Evolutionary conservation across 2,797 vertebrate species (phyloP), one percentile per base, ranked within the genome.

Genomic region (Mus minutoides): DNA sequence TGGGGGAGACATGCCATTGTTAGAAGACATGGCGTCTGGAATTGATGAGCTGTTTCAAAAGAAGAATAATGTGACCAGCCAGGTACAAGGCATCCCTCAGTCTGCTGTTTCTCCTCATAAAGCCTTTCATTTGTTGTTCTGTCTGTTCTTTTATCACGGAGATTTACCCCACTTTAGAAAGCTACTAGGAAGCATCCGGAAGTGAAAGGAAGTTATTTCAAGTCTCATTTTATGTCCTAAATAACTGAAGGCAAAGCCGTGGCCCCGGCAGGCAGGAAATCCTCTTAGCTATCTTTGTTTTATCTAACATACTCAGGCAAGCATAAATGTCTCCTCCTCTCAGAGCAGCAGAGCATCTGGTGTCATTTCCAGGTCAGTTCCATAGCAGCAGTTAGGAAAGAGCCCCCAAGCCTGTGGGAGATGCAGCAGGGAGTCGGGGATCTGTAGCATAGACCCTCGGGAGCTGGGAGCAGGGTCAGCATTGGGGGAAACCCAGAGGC

Each of bases 71-170:
- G 71, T 97, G 67, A 71, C 29, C 62, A 97, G 43, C 92, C 98
- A 99, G 98, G 98, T 99, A 97, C 92, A 10, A 37, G 96, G 93
- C 52, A 52, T 85, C 78, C 76, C 56, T 90, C 88, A 67, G 9
- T 94, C 76, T 56, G 31, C 54, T 31, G 0, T 89, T 92, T 95
- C 93, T 89, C 58, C 90, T 60, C 24, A 34, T 0, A 0, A 62
- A 1, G 26, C 77, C 71, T 83, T 91, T 54, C 49, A 10, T 58
- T 83, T 88, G 17, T 37, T 31, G 11, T 43, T 69, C 9, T 52
- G 46, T 4, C 43, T 85, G 52, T 54, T 37, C 26, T 80, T 88
- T 78, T 56, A 40, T 92, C 12, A 3, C 8, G 8, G 56, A 92
- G 52, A 89, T 49, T 80, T 13, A 0, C 31, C 49, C 46, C 54